A percentile compares a stretch with the other conserved stretches of the same genome.
These are phyloP conservation scores for Proteles cristata DNA, from an alignment of 2,113 vertebrate genomes.

Conservation along the genomic window DNA sequence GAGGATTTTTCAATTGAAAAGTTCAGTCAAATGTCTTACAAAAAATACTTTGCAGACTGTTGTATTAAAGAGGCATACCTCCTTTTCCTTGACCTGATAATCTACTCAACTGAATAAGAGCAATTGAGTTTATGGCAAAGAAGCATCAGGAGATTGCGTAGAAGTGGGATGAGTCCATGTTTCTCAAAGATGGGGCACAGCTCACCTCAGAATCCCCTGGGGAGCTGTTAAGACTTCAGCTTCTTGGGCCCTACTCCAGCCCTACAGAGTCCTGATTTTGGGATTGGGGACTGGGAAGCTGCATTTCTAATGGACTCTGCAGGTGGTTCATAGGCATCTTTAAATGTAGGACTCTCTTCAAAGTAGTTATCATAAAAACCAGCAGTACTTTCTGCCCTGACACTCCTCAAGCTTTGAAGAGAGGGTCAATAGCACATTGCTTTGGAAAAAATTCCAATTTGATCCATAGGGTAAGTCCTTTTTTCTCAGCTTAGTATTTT, in stretches of 20 bases:
- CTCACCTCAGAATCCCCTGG: not conserved
- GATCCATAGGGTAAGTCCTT: not conserved
- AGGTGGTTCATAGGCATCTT: constrained; percentile 1
- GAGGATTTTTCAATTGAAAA: constrained; percentile 25
- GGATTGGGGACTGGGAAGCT: not conserved
- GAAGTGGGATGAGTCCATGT: not conserved
- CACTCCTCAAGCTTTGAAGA: not conserved
- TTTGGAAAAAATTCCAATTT: not conserved
- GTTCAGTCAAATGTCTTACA: constrained; percentile 26
- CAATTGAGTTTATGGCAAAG: not conserved
- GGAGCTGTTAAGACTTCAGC: not conserved
- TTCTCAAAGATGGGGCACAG: constrained; percentile 1
- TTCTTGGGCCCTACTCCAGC: not conserved
- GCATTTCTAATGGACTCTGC: not conserved
- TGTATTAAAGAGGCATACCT: constrained; percentile 1
- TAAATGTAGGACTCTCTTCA: not conserved
- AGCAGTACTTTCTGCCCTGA: not conserved
- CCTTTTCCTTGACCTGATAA: constrained; percentile 4
- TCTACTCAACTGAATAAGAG: constrained; percentile 38
- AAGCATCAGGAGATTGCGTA: not conserved
- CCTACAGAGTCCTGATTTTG: not conserved
- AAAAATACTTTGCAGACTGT: not conserved
- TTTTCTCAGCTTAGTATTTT: not conserved
- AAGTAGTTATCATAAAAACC: constrained; percentile 13
- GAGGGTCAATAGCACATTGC: not conserved